phyloP scores from a whole-genome alignment of 2,797 vertebrate species.

The Periparus ater region DNA sequence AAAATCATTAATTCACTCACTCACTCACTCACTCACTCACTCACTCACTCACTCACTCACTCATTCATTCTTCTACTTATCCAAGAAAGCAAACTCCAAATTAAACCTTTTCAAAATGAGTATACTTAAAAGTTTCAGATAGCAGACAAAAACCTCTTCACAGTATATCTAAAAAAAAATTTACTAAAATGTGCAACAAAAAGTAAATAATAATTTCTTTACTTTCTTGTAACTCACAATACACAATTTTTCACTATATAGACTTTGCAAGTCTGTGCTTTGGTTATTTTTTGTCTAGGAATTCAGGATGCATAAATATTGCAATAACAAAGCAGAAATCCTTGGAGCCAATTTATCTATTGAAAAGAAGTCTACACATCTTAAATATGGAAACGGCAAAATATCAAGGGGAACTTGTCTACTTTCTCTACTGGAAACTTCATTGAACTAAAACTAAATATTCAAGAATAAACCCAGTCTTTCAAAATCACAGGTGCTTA shows the following conservation, averaged over 20 bases:
- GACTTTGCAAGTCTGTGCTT: background rate
- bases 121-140: background rate
- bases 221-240: background rate
- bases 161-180: background rate
- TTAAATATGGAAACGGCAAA: background rate
- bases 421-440: background rate
- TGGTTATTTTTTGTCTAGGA: background rate
- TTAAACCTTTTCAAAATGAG: background rate
- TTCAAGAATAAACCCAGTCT: background rate
- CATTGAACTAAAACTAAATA: background rate
- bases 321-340: background rate
- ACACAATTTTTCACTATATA: background rate
- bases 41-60: background rate
- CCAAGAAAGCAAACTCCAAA: background rate
- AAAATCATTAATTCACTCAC: background rate
- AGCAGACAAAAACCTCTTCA: background rate
- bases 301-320: background rate
- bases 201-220: background rate
- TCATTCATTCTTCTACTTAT: background rate
- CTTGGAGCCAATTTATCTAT: background rate
- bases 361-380: background rate
- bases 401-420: background rate
- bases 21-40: background rate
- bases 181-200: background rate
- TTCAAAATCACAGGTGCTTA: conserved; percentile 8